Base-by-base conservation (phyloP, 92 coral and sea anemone genomes). In the Muricea muricata region DNA sequence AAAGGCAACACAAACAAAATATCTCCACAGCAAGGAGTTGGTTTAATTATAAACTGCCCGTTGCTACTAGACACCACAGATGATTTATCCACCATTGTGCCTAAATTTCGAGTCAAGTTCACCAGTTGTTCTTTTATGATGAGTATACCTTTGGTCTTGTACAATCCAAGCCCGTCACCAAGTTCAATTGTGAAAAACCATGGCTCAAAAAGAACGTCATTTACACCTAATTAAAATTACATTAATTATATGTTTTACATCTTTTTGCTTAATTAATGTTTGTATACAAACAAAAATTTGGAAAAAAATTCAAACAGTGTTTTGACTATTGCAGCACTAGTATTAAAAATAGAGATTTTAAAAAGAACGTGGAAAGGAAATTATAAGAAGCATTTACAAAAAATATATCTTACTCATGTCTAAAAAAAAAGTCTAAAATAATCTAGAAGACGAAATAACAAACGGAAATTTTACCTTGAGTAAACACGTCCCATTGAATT, bases 121-220 rank as follows among this genome's bases (percentile, higher is more conserved):
- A 95, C 92, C 60, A 93, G 93, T 35, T 66, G 75, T 8, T 90
- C 94, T 78, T 90, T 86, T 9, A 90, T 66, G 66, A 96, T 89
- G 45, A 96, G 81, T 23, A 86, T 92, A 17, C 98, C 98, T 88
- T 79, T 86, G 15, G 90, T 90, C 80, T 89, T 89, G 74, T 94
- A 93, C 84, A 96, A 85, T 26, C 91, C 90, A 45, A 96, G 87
- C 12, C 93, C 96, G 56, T 77, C 75, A 24, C 94, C 98, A 46
- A 96, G 88, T 63, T 96, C 99, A 3, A 91, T 89, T 69, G 81
- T 89, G 67, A 71, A 87, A 1, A 81, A 83, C 96, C 96, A 96
- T 21, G 93, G 92, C 54, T 78, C 92, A 23, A 73, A 84, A 17
- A 87, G 79, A 24, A 78, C 55, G 39, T 78, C 83, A 30, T 56